These are phyloP conservation scores for Probaryconus sp. DNA, from an alignment of 1,140 invertebrate species.

Conservation along the genomic window DNA sequence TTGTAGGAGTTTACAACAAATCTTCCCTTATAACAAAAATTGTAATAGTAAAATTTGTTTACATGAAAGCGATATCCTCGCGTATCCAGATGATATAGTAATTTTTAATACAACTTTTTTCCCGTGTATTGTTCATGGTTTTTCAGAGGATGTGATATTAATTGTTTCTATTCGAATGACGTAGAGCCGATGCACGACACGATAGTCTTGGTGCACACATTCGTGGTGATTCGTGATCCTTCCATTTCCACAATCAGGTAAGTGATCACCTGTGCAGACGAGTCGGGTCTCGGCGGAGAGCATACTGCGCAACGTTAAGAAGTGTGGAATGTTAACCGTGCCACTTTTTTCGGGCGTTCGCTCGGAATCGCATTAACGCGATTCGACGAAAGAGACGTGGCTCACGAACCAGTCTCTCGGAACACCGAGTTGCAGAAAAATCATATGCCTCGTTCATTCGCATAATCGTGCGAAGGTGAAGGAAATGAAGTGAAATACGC, in stretches of 20 bases:
- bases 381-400: constrained; percentile 55
- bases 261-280: constrained; percentile 57
- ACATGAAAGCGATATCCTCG: no score
- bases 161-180: constrained; percentile 47
- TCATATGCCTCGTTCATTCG: constrained; percentile 53
- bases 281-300: constrained; percentile 44
- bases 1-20: no score
- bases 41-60: no score
- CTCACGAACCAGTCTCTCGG: constrained; percentile 56
- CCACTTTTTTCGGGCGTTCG: constrained; percentile 60
- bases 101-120: no score
- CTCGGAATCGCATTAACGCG: constrained; percentile 61
- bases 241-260: constrained; percentile 63
- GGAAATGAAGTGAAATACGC: constrained; percentile 30
- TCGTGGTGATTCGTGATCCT: constrained; percentile 55
- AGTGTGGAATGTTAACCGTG: constrained; percentile 63
- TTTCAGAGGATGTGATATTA: no score
- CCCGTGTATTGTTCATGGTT: no score
- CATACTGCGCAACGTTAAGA: constrained; percentile 51
- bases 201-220: constrained; percentile 45
- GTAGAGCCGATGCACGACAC: constrained; percentile 48
- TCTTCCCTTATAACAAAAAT: no score
- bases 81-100: no score
- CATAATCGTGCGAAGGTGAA: constrained; percentile 57
- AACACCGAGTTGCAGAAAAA: constrained; percentile 44